Percentiles rank a stretch among this genome's conserved stretches.
These are phyloP conservation scores for Chromis chromis DNA, from an alignment of 2,797 vertebrate species.

Conservation along the genomic window DNA sequence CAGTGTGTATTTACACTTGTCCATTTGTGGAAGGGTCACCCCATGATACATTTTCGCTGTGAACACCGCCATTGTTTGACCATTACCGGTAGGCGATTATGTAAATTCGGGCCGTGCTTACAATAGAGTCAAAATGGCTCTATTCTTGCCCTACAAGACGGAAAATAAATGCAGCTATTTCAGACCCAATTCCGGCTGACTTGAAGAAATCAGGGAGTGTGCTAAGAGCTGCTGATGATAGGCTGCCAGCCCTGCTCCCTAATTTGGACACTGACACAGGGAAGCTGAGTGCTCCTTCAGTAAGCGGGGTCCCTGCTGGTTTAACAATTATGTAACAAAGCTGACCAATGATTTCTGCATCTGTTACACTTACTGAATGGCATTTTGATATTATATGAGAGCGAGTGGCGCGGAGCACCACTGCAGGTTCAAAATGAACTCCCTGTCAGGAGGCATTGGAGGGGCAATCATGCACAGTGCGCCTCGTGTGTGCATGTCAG, in stretches of 20 bases:
- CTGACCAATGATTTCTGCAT: slow-evolving; percentile 74
- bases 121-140: slow-evolving; percentile 24
- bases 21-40: slow-evolving; percentile 1
- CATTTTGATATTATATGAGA: slow-evolving; percentile 62
- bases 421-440: slow-evolving; percentile 63
- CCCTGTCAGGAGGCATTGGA: slow-evolving; percentile 58
- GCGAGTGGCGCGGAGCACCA: slow-evolving; percentile 28
- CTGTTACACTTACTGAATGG: slow-evolving; percentile 59
- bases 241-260: slow-evolving; percentile 70
- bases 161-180: slow-evolving; percentile 55
- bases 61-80: slow-evolving; percentile 39
- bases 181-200: slow-evolving; percentile 49
- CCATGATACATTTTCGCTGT: not conserved
- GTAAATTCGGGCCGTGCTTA: slow-evolving; percentile 45
- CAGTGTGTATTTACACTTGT: not conserved
- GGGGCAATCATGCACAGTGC: slow-evolving; percentile 65
- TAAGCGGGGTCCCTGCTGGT: slow-evolving; percentile 70
- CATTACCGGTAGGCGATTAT: slow-evolving; percentile 49
- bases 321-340: slow-evolving; percentile 77
- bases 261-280: slow-evolving; percentile 75
- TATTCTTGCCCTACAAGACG: slow-evolving; percentile 48
- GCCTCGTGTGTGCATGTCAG: slow-evolving; percentile 63
- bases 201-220: slow-evolving; percentile 60
- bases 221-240: slow-evolving; percentile 72
- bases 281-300: slow-evolving; percentile 67